Evolutionary conservation across 2,888 invertebrate species (phyloP).

Genomic region (Melanostoma scalare): DNA sequence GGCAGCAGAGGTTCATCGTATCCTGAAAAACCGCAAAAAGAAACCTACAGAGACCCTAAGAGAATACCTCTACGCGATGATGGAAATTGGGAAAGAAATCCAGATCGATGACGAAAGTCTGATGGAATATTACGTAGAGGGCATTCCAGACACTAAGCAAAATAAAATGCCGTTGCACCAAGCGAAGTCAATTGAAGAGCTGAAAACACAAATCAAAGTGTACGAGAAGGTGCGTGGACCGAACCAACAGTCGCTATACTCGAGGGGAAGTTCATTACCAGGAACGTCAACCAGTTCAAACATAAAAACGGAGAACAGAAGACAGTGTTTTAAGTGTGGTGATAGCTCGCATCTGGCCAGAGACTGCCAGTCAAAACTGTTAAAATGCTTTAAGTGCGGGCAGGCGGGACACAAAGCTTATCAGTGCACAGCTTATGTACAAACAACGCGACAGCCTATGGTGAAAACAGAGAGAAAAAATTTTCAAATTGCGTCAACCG

Average conservation of each 20-base stretch:
- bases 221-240: conserved; percentile 49
- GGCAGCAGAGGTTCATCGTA: conserved; percentile 13
- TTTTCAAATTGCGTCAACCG: neutral
- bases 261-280: no score
- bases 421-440: no score
- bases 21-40: neutral
- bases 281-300: conserved; percentile 12
- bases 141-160: no score
- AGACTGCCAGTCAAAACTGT: neutral
- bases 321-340: neutral
- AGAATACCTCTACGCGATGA: no score
- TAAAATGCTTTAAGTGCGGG: no score
- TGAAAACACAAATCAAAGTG: conserved; percentile 52
- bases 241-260: conserved; percentile 4
- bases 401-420: no score
- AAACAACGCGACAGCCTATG: no score
- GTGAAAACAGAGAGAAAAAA: conserved; percentile 2
- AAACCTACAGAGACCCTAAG: no score
- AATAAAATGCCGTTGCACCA: no score
- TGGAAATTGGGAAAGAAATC: no score
- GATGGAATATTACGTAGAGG: no score
- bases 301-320: neutral
- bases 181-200: conserved; percentile 33
- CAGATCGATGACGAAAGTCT: no score
- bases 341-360: neutral